These are phyloP conservation scores for Trichogramma pretiosum DNA, from an alignment of 1,140 invertebrate genomes.

Conservation along the genomic window DNA sequence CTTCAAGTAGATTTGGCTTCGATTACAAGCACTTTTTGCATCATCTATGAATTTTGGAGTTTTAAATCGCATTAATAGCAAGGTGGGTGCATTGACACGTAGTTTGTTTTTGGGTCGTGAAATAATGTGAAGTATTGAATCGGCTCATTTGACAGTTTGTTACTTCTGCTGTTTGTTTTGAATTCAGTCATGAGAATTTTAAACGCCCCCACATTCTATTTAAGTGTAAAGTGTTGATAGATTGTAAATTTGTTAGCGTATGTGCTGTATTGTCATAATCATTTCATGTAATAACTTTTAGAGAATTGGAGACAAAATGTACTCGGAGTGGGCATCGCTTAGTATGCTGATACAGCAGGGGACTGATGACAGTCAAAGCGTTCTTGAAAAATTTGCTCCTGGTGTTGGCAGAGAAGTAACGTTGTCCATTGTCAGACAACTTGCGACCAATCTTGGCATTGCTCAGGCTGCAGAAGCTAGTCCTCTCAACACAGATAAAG, in stretches of 20 bases:
- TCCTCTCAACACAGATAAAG: conserved; percentile 63
- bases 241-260: too few species aligned
- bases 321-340: conserved; percentile 77
- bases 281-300: conserved; percentile 21
- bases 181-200: background rate
- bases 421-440: conserved; percentile 69
- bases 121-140: background rate
- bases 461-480: conserved; percentile 68
- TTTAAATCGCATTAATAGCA: conserved; percentile 63
- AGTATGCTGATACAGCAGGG: conserved; percentile 58
- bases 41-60: conserved; percentile 70
- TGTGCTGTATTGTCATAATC: too few species aligned
- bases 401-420: conserved; percentile 73
- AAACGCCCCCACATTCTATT: too few species aligned
- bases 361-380: conserved; percentile 63
- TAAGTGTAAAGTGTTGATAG: too few species aligned
- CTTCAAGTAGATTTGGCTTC: too few species aligned
- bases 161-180: too few species aligned
- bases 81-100: too few species aligned
- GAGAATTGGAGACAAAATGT: conserved; percentile 60
- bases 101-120: too few species aligned
- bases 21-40: too few species aligned
- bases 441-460: conserved; percentile 68
- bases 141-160: too few species aligned
- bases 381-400: conserved; percentile 77